Base-by-base conservation (phyloP, 2,888 invertebrate genomes). In the Heliconius ismenius region DNA sequence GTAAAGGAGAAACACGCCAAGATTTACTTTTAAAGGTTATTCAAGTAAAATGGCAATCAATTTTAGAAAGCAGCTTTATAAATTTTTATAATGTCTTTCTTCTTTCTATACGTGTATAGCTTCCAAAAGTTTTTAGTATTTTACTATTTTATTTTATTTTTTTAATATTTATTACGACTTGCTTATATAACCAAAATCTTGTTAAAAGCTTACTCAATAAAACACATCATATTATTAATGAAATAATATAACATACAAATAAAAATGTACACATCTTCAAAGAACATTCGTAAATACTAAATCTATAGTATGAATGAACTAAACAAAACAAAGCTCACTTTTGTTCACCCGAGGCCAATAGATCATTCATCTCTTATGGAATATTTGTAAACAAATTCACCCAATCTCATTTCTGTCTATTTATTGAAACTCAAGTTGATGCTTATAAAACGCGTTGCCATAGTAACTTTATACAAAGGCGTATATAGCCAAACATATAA, bases 341-440 rank as follows among this genome's bases (percentile, higher is more conserved):
- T 63, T 6, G 49, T 75, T 69, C 69, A 69, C 32, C 58, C 69
- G 69, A 69, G 49, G 69, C 49, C 75, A 70, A 49, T 54, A 62
- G 62, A 69, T 72, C 76, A 76, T 76, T 76, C 43, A 72, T 76
- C 72, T 72, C 28, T 72, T 65, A 21, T 28, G 21, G 58, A 65
- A 49, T 76, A 72, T 76, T 76, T 72, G 65, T 76, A 72, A 76
- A 76, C 64, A 76, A 58, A 63, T 43, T 7, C 15, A 9, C 15
- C 70, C n/a, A 13, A 39, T 58, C 24, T 15, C 36, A 26, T 65
- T 58, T 76, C 39, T 32, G 72, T 73, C 28, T 67, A 64, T 70
- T 70, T 64, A 75, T 75, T 75, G 24, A 26, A 54, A 70, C 58
- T n/a, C 21, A 49, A 21, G 21, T 49, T 9, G 49, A 49, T 11